Conservation (phyloP, 2,888 invertebrate genomes). For the Meghimatium bilineatum region DNA sequence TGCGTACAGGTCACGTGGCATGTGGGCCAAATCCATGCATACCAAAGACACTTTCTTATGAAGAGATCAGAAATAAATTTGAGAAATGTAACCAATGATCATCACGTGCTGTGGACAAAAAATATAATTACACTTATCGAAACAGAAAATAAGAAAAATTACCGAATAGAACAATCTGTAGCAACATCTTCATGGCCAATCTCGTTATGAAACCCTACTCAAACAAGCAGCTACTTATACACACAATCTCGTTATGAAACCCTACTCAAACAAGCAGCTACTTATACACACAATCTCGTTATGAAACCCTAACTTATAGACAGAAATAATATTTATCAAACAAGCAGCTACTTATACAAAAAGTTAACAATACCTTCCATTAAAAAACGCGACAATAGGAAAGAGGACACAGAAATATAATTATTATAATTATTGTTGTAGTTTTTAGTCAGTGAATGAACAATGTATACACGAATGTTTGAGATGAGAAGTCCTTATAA, state of each 20-base stretch:
- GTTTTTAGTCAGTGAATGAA: too few relatives aligned
- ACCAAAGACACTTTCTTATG: too few relatives aligned
- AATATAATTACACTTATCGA: not conserved
- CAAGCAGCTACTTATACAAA: not conserved
- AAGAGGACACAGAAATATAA: too few relatives aligned
- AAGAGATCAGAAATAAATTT: too few relatives aligned
- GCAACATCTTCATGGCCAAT: not conserved
- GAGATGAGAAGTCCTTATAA: too few relatives aligned
- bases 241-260: not conserved
- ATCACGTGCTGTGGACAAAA: not conserved
- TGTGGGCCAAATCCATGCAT: too few relatives aligned
- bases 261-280: not conserved
- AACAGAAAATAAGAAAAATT: not conserved
- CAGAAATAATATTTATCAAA: not conserved
- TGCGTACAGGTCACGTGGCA: too few relatives aligned
- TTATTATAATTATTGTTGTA: too few relatives aligned
- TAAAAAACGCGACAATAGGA: too few relatives aligned
- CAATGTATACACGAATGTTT: too few relatives aligned
- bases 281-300: not conserved
- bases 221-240: not conserved
- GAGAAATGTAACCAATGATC: too few relatives aligned
- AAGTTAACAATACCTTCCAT: not conserved
- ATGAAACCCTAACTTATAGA: not conserved
- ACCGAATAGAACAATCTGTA: not conserved
- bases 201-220: not conserved